Conservation (phyloP, 2,797 vertebrate species). For the Caiman crocodilus region DNA sequence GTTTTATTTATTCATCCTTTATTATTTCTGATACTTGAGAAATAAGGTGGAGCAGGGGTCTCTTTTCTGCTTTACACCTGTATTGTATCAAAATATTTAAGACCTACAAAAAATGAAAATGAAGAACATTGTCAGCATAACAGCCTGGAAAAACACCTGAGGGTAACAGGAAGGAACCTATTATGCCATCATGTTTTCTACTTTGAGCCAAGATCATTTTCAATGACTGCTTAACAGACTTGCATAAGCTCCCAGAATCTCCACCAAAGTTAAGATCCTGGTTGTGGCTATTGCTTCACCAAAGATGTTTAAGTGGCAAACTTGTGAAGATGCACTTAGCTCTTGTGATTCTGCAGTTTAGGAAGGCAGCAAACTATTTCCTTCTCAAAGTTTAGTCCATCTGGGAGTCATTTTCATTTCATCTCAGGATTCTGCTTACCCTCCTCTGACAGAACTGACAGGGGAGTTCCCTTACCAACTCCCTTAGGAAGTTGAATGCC, state of each 20-base stretch:
- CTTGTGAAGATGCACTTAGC: background rate
- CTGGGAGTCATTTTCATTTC: background rate
- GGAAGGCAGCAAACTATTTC: background rate
- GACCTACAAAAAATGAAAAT: background rate
- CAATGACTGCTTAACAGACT: background rate
- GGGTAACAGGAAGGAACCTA: too few species aligned
- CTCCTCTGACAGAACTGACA: background rate
- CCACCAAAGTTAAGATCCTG: background rate
- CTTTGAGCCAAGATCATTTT: background rate
- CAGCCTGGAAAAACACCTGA: background rate
- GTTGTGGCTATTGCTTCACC: background rate
- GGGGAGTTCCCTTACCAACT: background rate
- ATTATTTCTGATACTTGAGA: too few species aligned
- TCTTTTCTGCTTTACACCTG: too few species aligned
- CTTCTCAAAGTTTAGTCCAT: background rate
- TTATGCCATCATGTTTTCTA: too few species aligned
- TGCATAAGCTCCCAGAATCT: fast-evolving
- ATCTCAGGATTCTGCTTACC: background rate
- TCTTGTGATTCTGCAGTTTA: background rate
- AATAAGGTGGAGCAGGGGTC: too few species aligned
- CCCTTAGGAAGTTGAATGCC: background rate
- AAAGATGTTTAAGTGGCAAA: background rate
- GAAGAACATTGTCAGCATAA: background rate
- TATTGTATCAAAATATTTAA: background rate
- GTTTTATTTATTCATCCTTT: too few species aligned